Base-by-base conservation (phyloP, 92 coral and sea anemone species). In the Bergia sp. region DNA sequence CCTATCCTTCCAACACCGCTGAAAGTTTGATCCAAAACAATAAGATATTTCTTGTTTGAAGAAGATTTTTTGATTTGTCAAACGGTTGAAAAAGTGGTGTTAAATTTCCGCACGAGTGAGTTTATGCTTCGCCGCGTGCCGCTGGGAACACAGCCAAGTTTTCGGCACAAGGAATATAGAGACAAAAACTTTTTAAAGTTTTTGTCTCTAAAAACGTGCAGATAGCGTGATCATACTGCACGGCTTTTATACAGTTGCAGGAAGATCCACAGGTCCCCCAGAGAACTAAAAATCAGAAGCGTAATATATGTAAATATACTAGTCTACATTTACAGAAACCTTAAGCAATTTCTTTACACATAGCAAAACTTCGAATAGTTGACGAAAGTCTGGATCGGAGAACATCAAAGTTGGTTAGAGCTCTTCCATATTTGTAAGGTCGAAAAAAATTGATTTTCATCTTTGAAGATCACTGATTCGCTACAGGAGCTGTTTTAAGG, bases 121-220 rank as follows among this genome's bases (percentile, higher is more conserved):
- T 37, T 73, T 80, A 80, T 57, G 58, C 72, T 80, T 80, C 40
- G 72, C 41, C 47, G 74, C 43, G 43, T 73, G 39, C 5, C 42
- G 20, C 1, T 23, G 38, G 49, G 36, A 36, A 8, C 42, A 13
- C 72, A 80, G 85, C 29, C 61, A 49, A 55, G 67, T 53, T 16
- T 80, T 80, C 73, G 9, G 69, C 69, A 61, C 72, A n/a, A 37
- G n/a, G 85, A 45, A 15, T 9, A 57, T 11, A 37, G 39, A 53
- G 38, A 37, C 8, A 41, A 57, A 55, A 84, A 29, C 66, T 37
- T 69, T 57, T 29, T 29, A 29, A 29, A 29, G 29, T 29, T 29
- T 29, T 29, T 29, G 29, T 29, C 29, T 29, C 0, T 29, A 29
- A 29, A 45, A 7, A 61, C 57, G 45, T 61, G 73, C 40, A 44